Conservation (phyloP, 1,140 invertebrate species). For the Cotesia glomerata region DNA sequence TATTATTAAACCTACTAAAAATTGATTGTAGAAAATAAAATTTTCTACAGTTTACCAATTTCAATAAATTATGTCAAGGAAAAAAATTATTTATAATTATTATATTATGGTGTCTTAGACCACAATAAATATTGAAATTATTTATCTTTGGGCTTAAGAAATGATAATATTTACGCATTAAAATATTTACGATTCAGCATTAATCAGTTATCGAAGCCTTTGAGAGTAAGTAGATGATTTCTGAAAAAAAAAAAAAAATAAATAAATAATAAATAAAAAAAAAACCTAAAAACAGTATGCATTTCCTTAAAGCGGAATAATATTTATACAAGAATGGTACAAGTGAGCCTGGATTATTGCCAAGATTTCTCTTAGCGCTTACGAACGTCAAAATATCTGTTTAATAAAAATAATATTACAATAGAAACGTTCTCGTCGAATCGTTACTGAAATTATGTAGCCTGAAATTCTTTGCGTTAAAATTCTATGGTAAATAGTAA, state of each 20-base stretch:
- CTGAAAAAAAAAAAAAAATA: background rate
- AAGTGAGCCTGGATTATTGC: slow-evolving; percentile 20
- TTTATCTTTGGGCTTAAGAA: background rate
- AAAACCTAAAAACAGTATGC: background rate
- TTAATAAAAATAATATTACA: background rate
- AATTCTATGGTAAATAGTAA: too few relatives aligned
- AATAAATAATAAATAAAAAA: background rate
- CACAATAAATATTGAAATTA: background rate
- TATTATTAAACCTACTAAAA: too few relatives aligned
- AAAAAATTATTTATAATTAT: too few relatives aligned
- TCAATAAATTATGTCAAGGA: too few relatives aligned
- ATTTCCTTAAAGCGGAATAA: slow-evolving; percentile 14
- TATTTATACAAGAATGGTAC: slow-evolving; percentile 19
- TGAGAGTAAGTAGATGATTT: background rate
- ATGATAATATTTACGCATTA: background rate
- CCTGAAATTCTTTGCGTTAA: too few relatives aligned
- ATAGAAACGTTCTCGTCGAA: background rate
- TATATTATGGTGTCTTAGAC: too few relatives aligned
- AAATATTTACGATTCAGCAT: background rate
- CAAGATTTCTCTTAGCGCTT: background rate
- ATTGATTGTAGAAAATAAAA: too few relatives aligned
- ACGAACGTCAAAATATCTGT: background rate
- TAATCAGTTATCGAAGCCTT: slow-evolving; percentile 8
- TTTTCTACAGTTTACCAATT: too few relatives aligned
- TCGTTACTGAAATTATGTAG: background rate